phyloP scores from a whole-genome alignment of 2,113 vertebrate genomes.

The Heloderma charlesbogerti region DNA sequence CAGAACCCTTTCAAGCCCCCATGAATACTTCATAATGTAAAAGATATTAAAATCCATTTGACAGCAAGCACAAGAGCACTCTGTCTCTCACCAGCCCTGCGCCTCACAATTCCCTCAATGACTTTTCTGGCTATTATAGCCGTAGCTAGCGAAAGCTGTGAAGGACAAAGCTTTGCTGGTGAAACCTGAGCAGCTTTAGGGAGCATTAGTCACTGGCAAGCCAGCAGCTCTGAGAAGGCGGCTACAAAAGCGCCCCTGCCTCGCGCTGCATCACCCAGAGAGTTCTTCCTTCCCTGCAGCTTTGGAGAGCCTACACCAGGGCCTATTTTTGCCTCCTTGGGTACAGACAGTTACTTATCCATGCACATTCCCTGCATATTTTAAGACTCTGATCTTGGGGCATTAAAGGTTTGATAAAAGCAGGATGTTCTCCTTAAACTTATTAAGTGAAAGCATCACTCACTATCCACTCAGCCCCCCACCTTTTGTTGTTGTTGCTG shows the following conservation, averaged over 20 bases:
- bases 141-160: conserved; percentile 68
- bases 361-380: not conserved
- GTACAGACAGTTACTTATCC: conserved; percentile 37
- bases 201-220: conserved; percentile 81
- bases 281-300: not conserved
- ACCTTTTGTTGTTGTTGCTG: conserved; percentile 7
- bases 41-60: conserved; percentile 53
- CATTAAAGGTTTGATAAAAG: not conserved
- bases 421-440: conserved; percentile 50
- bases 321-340: conserved; percentile 24
- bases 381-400: not conserved
- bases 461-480: too few relatives aligned
- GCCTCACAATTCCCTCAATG: conserved; percentile 56
- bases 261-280: conserved; percentile 75
- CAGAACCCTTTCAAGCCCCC: conserved; percentile 23
- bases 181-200: conserved; percentile 82
- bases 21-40: conserved; percentile 19
- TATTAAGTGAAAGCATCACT: conserved; percentile 56
- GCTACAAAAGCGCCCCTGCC: conserved; percentile 73
- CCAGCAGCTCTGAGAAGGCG: conserved; percentile 71
- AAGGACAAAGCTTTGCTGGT: conserved; percentile 75
- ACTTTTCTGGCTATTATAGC: conserved; percentile 68
- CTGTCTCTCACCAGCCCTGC: conserved; percentile 47
- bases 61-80: not conserved
- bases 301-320: not conserved